A percentile compares a stretch with the other conserved stretches of the same genome.
Conservation (phyloP, 1,140 invertebrate genomes). For the Drosophila sproati region DNA sequence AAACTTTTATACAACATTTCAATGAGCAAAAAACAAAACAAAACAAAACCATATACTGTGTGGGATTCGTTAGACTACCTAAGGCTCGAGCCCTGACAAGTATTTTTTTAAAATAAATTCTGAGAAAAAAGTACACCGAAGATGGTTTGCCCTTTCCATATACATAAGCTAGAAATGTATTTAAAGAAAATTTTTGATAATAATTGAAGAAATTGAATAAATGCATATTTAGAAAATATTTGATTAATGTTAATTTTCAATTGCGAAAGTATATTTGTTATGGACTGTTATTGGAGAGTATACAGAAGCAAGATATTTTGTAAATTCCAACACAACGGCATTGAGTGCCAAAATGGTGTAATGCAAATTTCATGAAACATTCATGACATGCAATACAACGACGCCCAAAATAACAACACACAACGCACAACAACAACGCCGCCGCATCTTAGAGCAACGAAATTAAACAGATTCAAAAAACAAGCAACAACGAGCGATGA, state of each 20-base stretch:
- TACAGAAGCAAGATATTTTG: neutral
- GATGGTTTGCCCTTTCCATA: neutral
- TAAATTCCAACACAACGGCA: neutral
- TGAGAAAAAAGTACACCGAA: neutral
- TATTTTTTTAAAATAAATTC: neutral
- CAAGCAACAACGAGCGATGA: conserved; percentile 17
- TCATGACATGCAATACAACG: conserved; percentile 43
- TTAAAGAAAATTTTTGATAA: neutral
- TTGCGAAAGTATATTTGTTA: neutral
- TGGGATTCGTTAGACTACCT: conserved; percentile 5
- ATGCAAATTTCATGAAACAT: conserved; percentile 63
- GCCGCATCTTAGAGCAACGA: conserved; percentile 21
- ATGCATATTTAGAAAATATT: neutral
- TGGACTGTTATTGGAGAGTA: neutral
- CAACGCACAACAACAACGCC: conserved; percentile 11
- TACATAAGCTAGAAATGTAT: neutral
- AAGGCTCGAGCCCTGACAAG: conserved; percentile 19
- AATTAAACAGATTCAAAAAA: conserved; percentile 53
- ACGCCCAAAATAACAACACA: conserved; percentile 12
- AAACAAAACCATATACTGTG: conserved; percentile 58
- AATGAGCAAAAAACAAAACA: conserved; percentile 16
- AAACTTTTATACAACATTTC: conserved; percentile 71
- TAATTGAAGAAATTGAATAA: neutral
- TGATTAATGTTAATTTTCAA: neutral
- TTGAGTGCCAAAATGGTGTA: conserved; percentile 11